A percentile compares a stretch with the other conserved stretches of the same genome.
Conservation (phyloP, 2,113 vertebrate species). For the Capreolus pygargus region DNA sequence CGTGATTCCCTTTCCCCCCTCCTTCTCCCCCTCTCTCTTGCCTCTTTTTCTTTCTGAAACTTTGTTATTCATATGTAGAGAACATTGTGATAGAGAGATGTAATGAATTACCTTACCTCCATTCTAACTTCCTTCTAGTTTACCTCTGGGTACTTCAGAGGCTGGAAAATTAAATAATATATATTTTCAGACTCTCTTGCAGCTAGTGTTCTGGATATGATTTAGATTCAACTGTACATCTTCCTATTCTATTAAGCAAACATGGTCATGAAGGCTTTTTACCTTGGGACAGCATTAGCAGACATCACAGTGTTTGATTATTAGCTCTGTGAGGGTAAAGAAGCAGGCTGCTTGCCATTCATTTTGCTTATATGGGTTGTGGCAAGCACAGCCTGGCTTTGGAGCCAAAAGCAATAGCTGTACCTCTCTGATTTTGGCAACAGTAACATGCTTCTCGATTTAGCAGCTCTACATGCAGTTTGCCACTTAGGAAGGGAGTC, state of each 20-base stretch:
- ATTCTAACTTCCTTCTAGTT: background rate
- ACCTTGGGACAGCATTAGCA: background rate
- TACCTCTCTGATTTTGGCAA: background rate
- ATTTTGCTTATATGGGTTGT: background rate
- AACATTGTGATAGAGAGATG: background rate
- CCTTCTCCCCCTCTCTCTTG: accelerated
- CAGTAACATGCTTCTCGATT: background rate
- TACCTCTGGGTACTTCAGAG: background rate
- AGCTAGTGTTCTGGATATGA: background rate
- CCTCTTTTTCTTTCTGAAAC: background rate
- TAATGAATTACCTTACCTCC: background rate
- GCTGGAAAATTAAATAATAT: background rate
- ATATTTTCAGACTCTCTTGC: background rate
- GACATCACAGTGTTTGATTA: background rate
- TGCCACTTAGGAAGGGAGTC: background rate
- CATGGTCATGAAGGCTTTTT: background rate
- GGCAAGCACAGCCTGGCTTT: background rate
- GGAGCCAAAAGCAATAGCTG: background rate
- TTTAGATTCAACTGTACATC: background rate
- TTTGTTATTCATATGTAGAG: background rate
- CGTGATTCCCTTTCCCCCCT: background rate
- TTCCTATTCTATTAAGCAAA: background rate
- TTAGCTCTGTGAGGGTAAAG: background rate
- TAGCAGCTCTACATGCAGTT: background rate
- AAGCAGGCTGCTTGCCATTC: background rate